Conservation (phyloP, 2,797 vertebrate genomes). For the Hephaestus fuliginosus region DNA sequence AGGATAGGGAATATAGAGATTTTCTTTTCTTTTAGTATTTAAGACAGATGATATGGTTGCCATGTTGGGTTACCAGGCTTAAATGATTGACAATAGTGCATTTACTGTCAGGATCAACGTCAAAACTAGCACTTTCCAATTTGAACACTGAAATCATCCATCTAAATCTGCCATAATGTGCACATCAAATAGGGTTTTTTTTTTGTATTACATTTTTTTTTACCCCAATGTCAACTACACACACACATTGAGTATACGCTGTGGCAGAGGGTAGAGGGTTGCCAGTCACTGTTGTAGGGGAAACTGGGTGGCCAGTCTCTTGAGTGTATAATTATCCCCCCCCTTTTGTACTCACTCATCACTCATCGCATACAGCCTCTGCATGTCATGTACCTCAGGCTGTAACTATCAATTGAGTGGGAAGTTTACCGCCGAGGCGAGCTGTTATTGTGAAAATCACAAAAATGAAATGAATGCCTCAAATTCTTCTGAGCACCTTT, state of each 20-base stretch:
- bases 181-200: not conserved
- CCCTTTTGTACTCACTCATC: slow-evolving; percentile 26
- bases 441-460: slow-evolving; percentile 28
- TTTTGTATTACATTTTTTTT: not conserved
- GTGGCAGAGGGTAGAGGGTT: slow-evolving; percentile 5
- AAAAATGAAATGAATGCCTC: slow-evolving; percentile 29
- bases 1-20: not conserved
- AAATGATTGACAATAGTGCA: slow-evolving; percentile 6
- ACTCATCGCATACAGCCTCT: slow-evolving; percentile 1
- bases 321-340: slow-evolving; percentile 25
- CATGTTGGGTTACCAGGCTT: not conserved
- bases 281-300: slow-evolving; percentile 21
- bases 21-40: not conserved
- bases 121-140: slow-evolving; percentile 16
- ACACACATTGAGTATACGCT: not conserved
- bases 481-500: slow-evolving; percentile 28
- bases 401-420: slow-evolving; percentile 45
- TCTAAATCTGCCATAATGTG: not conserved
- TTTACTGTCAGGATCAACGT: slow-evolving; percentile 17
- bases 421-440: slow-evolving; percentile 35
- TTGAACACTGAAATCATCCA: slow-evolving; percentile 3
- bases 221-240: too few relatives aligned
- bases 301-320: slow-evolving; percentile 37
- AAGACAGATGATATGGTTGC: not conserved
- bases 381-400: slow-evolving; percentile 22